Conservation (phyloP, 2,797 vertebrate genomes). For the Ptychobarbus kaznakovi region DNA sequence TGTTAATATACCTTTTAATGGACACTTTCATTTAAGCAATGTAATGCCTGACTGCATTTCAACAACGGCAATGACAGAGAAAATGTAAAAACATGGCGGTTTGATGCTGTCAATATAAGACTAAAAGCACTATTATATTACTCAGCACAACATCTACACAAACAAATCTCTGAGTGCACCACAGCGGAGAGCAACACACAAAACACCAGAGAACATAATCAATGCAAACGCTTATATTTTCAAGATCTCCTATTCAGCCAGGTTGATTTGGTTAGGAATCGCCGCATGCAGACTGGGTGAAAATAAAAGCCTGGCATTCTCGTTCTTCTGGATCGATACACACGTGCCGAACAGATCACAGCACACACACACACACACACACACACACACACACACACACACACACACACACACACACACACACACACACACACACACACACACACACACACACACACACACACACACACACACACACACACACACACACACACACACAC, state of each 20-base stretch:
- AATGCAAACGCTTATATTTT: not conserved
- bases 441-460: conserved; percentile 28
- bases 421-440: conserved; percentile 21
- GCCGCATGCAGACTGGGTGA: not conserved
- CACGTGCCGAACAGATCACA: conserved; percentile 26
- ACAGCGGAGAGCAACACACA: not conserved
- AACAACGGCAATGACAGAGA: not conserved
- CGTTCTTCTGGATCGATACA: conserved; percentile 41
- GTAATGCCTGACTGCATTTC: not conserved
- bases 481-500: too few species aligned
- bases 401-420: conserved; percentile 28
- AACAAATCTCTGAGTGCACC: not conserved
- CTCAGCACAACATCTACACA: not conserved
- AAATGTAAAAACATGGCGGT: not conserved
- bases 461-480: conserved; percentile 34
- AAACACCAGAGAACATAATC: not conserved
- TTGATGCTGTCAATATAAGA: not conserved
- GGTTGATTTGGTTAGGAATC: conserved; percentile 4
- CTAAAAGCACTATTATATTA: not conserved
- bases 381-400: conserved; percentile 34
- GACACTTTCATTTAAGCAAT: not conserved
- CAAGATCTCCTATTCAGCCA: not conserved
- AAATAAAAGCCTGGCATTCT: conserved; percentile 15
- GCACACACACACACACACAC: conserved; percentile 8
- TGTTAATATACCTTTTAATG: not conserved